Evolutionary conservation across 1,140 invertebrate species (phyloP), one percentile per base, ranked within the genome.

Genomic region (Parapsyche elsis): DNA sequence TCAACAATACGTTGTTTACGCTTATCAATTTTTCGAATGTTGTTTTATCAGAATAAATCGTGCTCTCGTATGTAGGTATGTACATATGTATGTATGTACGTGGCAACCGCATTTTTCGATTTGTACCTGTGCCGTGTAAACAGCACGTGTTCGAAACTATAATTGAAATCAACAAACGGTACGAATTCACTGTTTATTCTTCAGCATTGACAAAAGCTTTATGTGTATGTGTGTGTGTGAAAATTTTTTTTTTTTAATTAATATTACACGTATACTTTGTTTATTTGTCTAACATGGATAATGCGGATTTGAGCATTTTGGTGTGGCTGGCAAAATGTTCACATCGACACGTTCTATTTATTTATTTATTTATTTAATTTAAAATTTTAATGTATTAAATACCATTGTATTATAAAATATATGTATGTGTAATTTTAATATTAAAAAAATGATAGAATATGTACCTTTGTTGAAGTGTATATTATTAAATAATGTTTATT

Each of bases 281-380:
- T 38, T 38, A 4, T 7, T 7, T 38, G 1, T 38, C 7, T 5
- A 12, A 53, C 12, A 53, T 1, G 12, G 12, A 53, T 53, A 53
- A 14, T 14, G 16, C 49, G 12, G 71, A 73, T 49, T 19, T 24
- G 49, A 80, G 80, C 81, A 82, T 82, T 78, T 80, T 80, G 81
- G 64, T 78, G 59, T 82, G 81, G 81, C 81, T 82, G 81, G 81
- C 81, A 79, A 78, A 78, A 80, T 80, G 79, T 82, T 78, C 64
- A 26, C 24, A 10, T 75, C 46, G 23, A 74, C 67, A 9, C 12
- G 10, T 67, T 26, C n/a, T 2, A 67, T 21, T 57, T 10, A 9
- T 75, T 45, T 73, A 9, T 46, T 73, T 38, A 61, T 21, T 53
- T 61, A 26, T 67, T 67, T 19, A 24, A 67, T 19, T 12, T 67